Conservation (phyloP, 1,140 invertebrate species). For the Scylla paramamosain region DNA sequence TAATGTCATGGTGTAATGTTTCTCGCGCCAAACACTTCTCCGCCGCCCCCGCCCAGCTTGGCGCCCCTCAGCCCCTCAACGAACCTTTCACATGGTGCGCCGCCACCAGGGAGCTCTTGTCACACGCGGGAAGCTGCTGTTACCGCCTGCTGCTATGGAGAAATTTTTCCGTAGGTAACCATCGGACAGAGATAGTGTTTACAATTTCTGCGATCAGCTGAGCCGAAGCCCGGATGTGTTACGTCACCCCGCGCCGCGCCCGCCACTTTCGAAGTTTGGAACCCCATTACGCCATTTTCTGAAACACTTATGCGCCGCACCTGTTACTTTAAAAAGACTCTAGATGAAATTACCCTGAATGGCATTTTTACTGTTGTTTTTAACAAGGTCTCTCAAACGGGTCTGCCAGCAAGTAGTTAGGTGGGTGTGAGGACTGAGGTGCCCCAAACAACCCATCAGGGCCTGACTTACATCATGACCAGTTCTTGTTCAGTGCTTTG, state of each 20-base stretch:
- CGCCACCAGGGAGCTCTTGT: not conserved
- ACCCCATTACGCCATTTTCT: not conserved
- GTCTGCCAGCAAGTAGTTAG: no score
- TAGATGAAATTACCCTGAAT: no score
- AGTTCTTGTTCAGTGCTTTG: no score
- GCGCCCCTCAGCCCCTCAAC: not conserved
- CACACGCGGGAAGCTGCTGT: not conserved
- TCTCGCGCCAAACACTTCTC: not conserved
- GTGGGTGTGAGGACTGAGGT: no score
- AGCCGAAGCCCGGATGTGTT: not conserved
- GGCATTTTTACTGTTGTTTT: not conserved
- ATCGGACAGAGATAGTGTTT: not conserved
- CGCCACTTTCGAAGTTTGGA: not conserved
- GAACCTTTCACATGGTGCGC: slow-evolving; percentile 36
- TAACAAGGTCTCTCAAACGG: no score
- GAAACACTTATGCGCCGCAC: not conserved
- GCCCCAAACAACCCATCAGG: no score
- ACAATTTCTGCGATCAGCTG: slow-evolving; percentile 49
- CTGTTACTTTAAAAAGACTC: not conserved
- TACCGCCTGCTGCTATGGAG: not conserved
- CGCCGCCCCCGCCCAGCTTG: not conserved
- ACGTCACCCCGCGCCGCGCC: not conserved
- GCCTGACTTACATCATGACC: no score
- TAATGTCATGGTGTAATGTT: slow-evolving; percentile 37
- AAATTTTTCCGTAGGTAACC: not conserved